Evolutionary conservation across 2,888 invertebrate genomes (phyloP).

Genomic region (Allacma fusca): DNA sequence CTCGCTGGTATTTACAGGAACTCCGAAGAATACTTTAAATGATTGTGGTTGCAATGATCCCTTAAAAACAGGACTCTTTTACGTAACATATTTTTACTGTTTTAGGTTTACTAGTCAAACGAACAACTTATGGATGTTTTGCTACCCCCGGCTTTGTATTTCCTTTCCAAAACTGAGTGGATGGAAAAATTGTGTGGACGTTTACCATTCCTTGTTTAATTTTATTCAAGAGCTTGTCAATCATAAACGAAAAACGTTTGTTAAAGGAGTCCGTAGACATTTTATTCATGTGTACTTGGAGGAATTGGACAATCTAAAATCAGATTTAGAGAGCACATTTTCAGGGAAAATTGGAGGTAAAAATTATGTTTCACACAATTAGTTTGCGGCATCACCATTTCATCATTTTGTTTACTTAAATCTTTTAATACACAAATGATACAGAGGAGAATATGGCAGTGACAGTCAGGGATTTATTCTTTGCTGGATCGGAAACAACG

Average conservation of each 20-base stretch:
- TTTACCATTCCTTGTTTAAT: neutral
- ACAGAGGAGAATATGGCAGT: conserved; percentile 14
- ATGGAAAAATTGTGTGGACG: neutral
- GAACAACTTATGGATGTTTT: conserved; percentile 4
- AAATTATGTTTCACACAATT: no score
- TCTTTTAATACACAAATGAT: neutral
- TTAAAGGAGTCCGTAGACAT: neutral
- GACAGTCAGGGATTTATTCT: neutral
- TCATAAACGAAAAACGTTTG: neutral
- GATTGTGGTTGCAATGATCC: no score
- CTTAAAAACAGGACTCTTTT: no score
- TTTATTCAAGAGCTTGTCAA: neutral
- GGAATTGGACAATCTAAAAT: neutral
- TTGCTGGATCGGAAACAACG: conserved; percentile 1
- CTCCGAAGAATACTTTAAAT: no score
- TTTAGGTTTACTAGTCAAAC: neutral
- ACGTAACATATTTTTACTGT: neutral
- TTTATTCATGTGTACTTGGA: conserved; percentile 9
- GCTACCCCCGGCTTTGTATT: neutral
- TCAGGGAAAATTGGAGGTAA: neutral
- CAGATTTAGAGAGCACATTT: neutral
- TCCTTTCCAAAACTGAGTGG: neutral
- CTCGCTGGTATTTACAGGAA: no score
- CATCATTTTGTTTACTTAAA: no score
- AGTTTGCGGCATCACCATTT: no score